Evolutionary conservation across 92 coral and sea anemone species (phyloP), one percentile per base, ranked within the genome.

Genomic region (Nematostella vectensis): DNA sequence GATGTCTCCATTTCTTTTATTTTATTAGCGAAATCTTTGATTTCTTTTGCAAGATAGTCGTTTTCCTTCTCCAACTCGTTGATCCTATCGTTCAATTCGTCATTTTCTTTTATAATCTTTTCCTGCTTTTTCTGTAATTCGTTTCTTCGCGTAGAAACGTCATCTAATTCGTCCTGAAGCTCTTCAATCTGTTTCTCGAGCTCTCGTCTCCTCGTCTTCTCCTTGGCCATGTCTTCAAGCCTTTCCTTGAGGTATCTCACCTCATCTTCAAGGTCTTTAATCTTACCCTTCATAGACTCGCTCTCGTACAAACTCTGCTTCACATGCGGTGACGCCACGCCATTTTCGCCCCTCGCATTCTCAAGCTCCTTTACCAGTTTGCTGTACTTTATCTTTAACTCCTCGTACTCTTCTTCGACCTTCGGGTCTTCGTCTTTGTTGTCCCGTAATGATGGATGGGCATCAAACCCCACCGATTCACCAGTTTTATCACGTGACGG

Each of bases 171-270:
- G 29, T 66, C 80, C 29, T 77, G 82, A 20, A 57, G 75, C 39
- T 89, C 97, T n/a, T 77, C 70, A 25, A 62, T 71, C 54, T 70
- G 64, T 29, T 77, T 70, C 37, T 77, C 85, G 17, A 82, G 68
- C 24, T 81, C 88, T 50, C 72, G 58, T 61, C 68, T 40, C 58
- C 50, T 66, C 50, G 38, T 65, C 28, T 67, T 68, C 68, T 86
- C 85, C 30, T 76, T 76, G 40, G 75, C 95, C 18, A 85, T 71
- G n/a, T 70, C 59, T 31, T 71, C 83, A 23, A 77, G 45, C 50
- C 55, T 82, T 50, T 81, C 78, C 54, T 73, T 79, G 54, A 89
- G 69, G 50, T 73, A 60, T 30, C 62, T 47, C 37, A 66, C 74
- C 40, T 85, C 95, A 15, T 80, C 77, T 27, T 80, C 88, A 27